Conservation (phyloP, 2,113 vertebrate species). For the Dascyllus trimaculatus region DNA sequence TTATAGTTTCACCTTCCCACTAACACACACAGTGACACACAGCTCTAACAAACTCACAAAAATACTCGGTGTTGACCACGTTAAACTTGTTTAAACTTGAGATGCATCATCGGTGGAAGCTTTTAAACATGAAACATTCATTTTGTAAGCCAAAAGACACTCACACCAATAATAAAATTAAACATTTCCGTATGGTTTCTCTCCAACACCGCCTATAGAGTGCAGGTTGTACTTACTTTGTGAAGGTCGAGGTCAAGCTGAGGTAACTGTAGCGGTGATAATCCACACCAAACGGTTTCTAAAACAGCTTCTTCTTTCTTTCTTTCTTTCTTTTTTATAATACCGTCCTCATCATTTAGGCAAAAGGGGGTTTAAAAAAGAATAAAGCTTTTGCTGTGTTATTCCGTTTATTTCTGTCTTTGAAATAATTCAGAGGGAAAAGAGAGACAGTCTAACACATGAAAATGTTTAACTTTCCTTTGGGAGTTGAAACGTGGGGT, state of each 20-base stretch:
- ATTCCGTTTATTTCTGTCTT: conserved; percentile 47
- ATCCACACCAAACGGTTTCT: conserved; percentile 79
- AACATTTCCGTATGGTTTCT: neutral
- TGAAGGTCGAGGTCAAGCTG: conserved; percentile 85
- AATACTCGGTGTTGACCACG: neutral
- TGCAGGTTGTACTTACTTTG: conserved; percentile 82
- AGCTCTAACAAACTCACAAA: conserved; percentile 3
- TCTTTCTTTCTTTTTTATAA: neutral
- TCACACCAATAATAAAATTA: neutral
- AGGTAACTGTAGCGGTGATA: conserved; percentile 82
- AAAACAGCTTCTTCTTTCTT: conserved; percentile 49
- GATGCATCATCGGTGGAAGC: neutral
- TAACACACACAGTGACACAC: neutral
- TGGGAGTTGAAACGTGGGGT: conserved; percentile 72
- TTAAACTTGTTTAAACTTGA: conserved; percentile 17
- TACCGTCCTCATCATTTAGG: conserved; percentile 76
- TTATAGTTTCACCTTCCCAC: neutral
- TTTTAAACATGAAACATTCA: conserved; percentile 10
- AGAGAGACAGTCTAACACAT: conserved; percentile 40
- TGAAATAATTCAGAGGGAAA: conserved; percentile 39
- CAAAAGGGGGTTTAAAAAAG: neutral
- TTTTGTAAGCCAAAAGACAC: neutral
- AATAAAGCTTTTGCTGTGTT: conserved; percentile 71
- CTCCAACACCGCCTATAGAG: neutral
- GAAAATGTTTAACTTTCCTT: conserved; percentile 77